Base-by-base conservation (phyloP, 2,888 invertebrate genomes). In the Artemia sinica region DNA sequence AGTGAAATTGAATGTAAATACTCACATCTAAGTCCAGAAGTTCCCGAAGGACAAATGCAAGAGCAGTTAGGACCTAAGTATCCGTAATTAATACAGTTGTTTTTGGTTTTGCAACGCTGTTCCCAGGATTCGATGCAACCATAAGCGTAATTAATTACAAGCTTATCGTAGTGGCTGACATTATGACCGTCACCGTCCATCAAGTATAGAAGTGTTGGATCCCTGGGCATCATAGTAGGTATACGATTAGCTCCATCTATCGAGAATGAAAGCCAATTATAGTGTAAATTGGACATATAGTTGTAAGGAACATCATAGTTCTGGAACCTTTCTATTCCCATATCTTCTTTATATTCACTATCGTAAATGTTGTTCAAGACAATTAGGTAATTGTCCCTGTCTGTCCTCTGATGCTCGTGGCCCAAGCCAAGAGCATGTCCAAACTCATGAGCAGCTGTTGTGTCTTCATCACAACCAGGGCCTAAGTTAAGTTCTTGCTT, bases 381-480 rank as follows among this genome's bases (percentile, higher is more conserved):
- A 14, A 58, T 58, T 13, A 58, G 58, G 14, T 58, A 14, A 58
- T 58, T 58, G n/a, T 13, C 58, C 14, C 58, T 58, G 5, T 58
- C 58, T 14, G 58, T n/a, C n/a, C 58, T 13, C 8, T 58, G 58
- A 14, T 58, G 58, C 58, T 58, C 58, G 14, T 58, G 58, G 14
- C 58, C 58, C 0, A 58, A 14, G 14, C 58, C 58, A 4, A 58
- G 58, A n/a, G 58, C 58, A 8, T 58, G 58, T 6, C 58, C 58
- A 58, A 58, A 58, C 58, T 58, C 58, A 58, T 58, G 58, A 5
- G 58, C 58, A 58, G 58, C 58, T n/a, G 58, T 58, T 58, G 14
- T 58, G 2, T n/a, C 58, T 2, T 14, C 14, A 13, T 14, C 14
- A 14, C 58, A 58, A 13, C 58, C 58, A 14, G 58, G 58, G 13